Evolutionary conservation across 2,888 invertebrate species (phyloP), one percentile per base, ranked within the genome.

Genomic region (Agriopis leucophaearia): DNA sequence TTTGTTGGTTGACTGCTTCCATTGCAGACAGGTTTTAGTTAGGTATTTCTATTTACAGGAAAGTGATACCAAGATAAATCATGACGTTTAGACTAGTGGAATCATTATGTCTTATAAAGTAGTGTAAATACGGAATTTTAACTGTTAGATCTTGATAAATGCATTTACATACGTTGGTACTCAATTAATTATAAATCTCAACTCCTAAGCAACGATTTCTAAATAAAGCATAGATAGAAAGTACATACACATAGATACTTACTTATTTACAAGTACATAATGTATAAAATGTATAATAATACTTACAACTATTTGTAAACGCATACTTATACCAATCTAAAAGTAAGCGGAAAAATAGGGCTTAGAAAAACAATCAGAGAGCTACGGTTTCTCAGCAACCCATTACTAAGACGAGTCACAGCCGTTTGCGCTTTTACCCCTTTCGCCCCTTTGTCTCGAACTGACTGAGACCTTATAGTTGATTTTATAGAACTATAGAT

Each of bases 1-100:
- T 3, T 18, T 16, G 16, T 8, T 18, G 15, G 8, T 47, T 15
- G 47, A 9, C 9, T 47, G 45, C 8, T 45, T 47, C 3, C 47
- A 47, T 10, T 12, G 18, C 36, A 8, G 51, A 9, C 36, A 8
- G 51, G 3, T n/a, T 51, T 51, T 35, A 36, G n/a, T 50, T 13
- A 2, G 27, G 42, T 7, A 44, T 16, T 10, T 7, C 12, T 59
- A 59, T 59, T 59, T 65, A 65, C 58, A 59, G 48, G n/a, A 9
- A 45, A 38, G 15, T 13, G 10, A 18, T 54, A 50, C 50, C 27
- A 35, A 18, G 9, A 15, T 38, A 36, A 54, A 42, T 48, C 55
- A 56, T 51, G 48, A 42, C 56, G 51, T 8, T 64, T 45, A 58
- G 64, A 64, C 64, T 64, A 64, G 64, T 52, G 64, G 38, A 64